Percentiles rank a stretch among this genome's conserved stretches.
phyloP scores from a whole-genome alignment of 1,140 invertebrate genomes.

The Ceratina japonica region DNA sequence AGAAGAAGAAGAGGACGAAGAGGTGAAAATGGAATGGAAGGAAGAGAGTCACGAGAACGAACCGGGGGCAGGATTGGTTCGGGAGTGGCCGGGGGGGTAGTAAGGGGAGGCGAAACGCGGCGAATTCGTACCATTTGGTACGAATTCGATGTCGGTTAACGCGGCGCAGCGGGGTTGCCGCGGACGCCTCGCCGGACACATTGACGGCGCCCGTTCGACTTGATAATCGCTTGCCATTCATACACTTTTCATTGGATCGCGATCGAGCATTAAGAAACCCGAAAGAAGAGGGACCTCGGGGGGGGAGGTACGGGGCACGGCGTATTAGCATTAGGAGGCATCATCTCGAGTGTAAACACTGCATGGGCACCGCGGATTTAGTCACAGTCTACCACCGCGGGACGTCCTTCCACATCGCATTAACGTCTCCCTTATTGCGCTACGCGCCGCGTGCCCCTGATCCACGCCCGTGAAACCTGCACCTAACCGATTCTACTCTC shows the following conservation, averaged over 20 bases:
- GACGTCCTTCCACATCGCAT: conserved; percentile 67
- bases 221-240: conserved; percentile 79
- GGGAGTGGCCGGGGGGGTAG: neutral
- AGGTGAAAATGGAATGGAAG: conserved; percentile 15
- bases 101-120: conserved; percentile 9
- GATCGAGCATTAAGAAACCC: conserved; percentile 79
- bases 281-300: no score
- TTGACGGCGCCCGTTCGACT: conserved; percentile 79
- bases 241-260: conserved; percentile 80
- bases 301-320: conserved; percentile 58
- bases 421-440: conserved; percentile 41
- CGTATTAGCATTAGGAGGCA: conserved; percentile 80
- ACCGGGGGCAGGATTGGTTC: neutral
- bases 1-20: neutral
- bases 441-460: no score
- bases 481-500: no score
- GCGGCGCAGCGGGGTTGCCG: conserved; percentile 74
- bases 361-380: conserved; percentile 78
- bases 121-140: conserved; percentile 73
- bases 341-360: conserved; percentile 80
- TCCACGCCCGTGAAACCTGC: no score
- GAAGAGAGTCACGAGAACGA: neutral
- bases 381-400: conserved; percentile 77
- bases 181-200: conserved; percentile 80
- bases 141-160: conserved; percentile 75